Evolutionary conservation across 2,797 vertebrate genomes (phyloP), one percentile per base, ranked within the genome.

Genomic region (Tarsius wallacei): DNA sequence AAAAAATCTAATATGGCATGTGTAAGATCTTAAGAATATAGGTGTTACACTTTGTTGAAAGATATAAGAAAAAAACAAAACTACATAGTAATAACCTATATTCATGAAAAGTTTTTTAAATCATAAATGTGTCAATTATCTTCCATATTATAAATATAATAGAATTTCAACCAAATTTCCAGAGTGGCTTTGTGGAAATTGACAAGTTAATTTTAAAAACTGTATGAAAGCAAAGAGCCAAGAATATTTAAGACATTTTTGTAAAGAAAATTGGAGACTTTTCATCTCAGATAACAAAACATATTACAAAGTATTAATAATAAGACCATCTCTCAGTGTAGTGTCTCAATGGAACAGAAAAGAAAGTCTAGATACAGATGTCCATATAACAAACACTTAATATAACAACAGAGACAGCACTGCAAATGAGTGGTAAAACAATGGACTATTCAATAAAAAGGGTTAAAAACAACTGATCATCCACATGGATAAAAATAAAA

Each of bases 381-480:
- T 42, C 61, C 59, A 26, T 15, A 19, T 77, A n/a, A 77, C 2
- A 93, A 59, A 85, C 16, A 36, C 21, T 86, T 78, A 86, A 33
- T 71, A 77, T 77, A 74, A 63, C 47, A 82, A 66, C 42, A 93
- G 42, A 61, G 47, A 5, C 7, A 2, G 57, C 9, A 63, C 12
- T 36, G n/a, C 55, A 26, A 81, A 47, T 81, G 17, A 74, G 19
- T 73, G 26, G 13, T 57, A 9, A 81, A 85, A 53, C 17, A 57
- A 42, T n/a, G 26, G 9, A 16, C 26, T 84, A 13, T 55, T 76
- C 42, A 76, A 53, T 42, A 55, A 73, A 55, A 73, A n/a, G 26
- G 76, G 51, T 5, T 76, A 33, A 88, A 81, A 64, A 85, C 36
- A 85, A 93, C 55, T 87, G 14, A 64, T 93, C 53, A 74, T 42